phyloP scores from a whole-genome alignment of 2,888 invertebrate species.

The Hyposoter didymator region DNA sequence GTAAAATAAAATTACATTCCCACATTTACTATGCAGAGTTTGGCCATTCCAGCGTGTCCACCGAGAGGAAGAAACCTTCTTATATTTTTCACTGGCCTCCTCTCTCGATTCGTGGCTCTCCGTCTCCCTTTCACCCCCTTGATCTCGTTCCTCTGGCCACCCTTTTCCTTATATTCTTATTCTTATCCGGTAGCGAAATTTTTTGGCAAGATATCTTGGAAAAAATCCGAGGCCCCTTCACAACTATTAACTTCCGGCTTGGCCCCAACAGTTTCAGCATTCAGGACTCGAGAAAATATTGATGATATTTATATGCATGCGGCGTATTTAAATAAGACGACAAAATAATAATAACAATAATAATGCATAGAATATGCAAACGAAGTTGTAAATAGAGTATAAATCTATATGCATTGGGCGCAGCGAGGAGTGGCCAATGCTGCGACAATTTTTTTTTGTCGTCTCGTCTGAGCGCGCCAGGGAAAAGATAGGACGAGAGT shows the following conservation, averaged over 20 bases:
- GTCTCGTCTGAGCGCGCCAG: conserved; percentile 19
- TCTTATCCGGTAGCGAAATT: conserved; percentile 64
- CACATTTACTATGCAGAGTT: conserved; percentile 18
- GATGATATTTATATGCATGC: conserved; percentile 62
- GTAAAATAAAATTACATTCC: conserved; percentile 29
- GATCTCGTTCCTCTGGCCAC: background rate
- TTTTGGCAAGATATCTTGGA: conserved; percentile 66
- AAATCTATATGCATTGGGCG: conserved; percentile 49
- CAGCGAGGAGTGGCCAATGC: conserved; percentile 38
- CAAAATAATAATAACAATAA: conserved; percentile 3
- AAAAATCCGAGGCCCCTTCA: conserved; percentile 42
- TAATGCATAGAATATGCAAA: conserved; percentile 6
- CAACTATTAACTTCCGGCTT: conserved; percentile 67
- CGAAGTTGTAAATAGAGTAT: conserved; percentile 6
- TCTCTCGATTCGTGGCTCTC: background rate
- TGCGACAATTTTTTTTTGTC: conserved; percentile 40
- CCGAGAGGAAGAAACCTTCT: conserved; percentile 9
- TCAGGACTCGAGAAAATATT: conserved; percentile 43
- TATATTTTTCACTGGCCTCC: conserved; percentile 17
- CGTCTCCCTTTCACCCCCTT: background rate
- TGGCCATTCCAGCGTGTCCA: background rate
- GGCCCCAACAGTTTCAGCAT: conserved; percentile 41
- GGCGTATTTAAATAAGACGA: conserved; percentile 40
- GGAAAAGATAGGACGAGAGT: conserved; percentile 30
- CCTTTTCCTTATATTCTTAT: conserved; percentile 58